Evolutionary conservation across 2,113 vertebrate species (phyloP), one percentile per base, ranked within the genome.

Genomic region (Psophia crepitans): DNA sequence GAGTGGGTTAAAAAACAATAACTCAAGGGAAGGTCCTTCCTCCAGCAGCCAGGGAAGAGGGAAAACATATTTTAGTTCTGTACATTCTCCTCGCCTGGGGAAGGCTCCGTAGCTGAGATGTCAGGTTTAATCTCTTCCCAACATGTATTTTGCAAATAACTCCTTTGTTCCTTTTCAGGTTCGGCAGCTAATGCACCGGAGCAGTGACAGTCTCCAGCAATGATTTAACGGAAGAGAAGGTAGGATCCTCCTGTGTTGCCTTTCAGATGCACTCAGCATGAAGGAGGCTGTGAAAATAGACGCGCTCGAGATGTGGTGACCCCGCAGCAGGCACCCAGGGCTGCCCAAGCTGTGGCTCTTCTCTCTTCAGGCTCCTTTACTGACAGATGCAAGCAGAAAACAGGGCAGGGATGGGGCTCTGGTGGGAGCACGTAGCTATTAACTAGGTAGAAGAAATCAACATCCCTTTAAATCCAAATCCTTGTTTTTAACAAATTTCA

Each of bases 101-200:
- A 95, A 95, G 85, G 60, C 73, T 96, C 90, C 0, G 0, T 95
- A 70, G 60, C 83, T 21, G 60, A 93, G 73, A 78, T 71, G 76
- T 93, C 95, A 94, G 51, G 48, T 94, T 96, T 81, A 66, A 96
- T 94, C 84, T 87, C 80, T 90, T 90, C 93, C 88, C 64, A 81
- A 56, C 24, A 9, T 46, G 11, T n/a, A 68, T 70, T 81, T 96
- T 91, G 79, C 88, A 96, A 93, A 92, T 90, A 92, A 75, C 51
- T 71, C 63, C 30, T 92, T 74, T 88, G 76, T 79, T 91, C 61
- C 74, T 48, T 87, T 85, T 56, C 26, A 66, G 60, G 18, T 70
- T 87, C 4, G 6, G 83, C 51, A 84, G 65, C 69, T 92, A 66
- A 75, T 39, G 43, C 0, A 8, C 35, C 0, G 0, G 66, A 69